Conservation (phyloP, 2,888 invertebrate species). For the Sabellastarte sp. region DNA sequence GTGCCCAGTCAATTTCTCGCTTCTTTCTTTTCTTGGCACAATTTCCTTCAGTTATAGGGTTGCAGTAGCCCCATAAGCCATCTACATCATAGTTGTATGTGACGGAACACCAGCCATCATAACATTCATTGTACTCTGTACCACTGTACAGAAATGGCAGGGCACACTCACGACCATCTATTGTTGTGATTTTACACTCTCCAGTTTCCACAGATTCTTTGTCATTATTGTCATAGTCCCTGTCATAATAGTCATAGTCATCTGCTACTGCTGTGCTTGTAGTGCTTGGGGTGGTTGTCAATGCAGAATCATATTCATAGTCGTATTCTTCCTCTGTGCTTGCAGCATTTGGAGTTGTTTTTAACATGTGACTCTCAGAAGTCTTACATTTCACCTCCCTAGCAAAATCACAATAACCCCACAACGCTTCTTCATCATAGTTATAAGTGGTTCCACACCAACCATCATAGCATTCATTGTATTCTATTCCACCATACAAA, state of each 20-base stretch:
- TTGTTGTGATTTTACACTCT: background rate
- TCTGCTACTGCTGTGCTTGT: no score
- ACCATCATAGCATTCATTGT: background rate
- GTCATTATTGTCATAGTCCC: background rate
- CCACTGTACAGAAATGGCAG: background rate
- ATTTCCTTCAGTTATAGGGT: background rate
- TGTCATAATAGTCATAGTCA: background rate
- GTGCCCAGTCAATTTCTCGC: no score
- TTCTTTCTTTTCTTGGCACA: background rate
- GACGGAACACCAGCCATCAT: background rate
- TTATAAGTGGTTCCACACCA: background rate
- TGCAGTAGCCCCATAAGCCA: background rate
- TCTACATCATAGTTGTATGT: background rate
- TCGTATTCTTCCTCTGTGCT: no score
- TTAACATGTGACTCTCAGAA: no score
- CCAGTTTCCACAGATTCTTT: background rate
- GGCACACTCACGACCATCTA: background rate
- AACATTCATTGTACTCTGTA: background rate
- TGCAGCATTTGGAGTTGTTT: no score
- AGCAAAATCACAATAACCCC: background rate
- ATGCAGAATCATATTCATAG: no score
- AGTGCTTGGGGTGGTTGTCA: no score
- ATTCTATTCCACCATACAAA: background rate
- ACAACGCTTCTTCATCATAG: background rate
- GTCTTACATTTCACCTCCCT: no score